Conservation (phyloP, 2,888 invertebrate species). For the Metalampra italica region DNA sequence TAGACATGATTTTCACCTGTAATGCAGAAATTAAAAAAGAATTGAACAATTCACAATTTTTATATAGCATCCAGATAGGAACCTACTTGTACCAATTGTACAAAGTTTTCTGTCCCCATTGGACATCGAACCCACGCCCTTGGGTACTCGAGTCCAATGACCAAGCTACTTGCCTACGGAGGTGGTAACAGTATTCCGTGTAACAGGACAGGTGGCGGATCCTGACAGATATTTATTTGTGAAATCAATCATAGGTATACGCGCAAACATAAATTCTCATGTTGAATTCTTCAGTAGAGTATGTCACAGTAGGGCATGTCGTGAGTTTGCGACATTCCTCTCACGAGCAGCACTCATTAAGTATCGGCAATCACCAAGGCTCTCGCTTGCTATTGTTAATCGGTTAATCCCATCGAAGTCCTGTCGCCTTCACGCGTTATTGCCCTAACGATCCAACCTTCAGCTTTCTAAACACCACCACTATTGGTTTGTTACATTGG, state of each 20-base stretch:
- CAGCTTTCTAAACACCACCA: conserved; percentile 16
- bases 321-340: conserved; percentile 52
- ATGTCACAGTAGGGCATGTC: conserved; percentile 31
- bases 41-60: too few species aligned
- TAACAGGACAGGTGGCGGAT: too few species aligned
- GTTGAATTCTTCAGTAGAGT: neutral
- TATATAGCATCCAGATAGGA: too few species aligned
- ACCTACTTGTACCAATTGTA: too few species aligned
- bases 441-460: conserved; percentile 43
- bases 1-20: too few species aligned
- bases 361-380: conserved; percentile 28
- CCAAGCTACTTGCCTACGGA: too few species aligned
- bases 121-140: too few species aligned
- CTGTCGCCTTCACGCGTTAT: conserved; percentile 39
- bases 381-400: conserved; percentile 34
- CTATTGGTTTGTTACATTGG: conserved; percentile 15
- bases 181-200: too few species aligned
- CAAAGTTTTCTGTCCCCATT: too few species aligned
- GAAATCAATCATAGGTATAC: neutral
- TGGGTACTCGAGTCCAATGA: too few species aligned
- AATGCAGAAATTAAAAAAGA: too few species aligned
- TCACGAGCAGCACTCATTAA: conserved; percentile 31
- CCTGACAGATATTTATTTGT: too few species aligned
- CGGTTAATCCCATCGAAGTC: conserved; percentile 21
- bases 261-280: neutral